Evolutionary conservation across 2,113 vertebrate genomes (phyloP), one percentile per base, ranked within the genome.

Genomic region (Entelurus aequoreus): DNA sequence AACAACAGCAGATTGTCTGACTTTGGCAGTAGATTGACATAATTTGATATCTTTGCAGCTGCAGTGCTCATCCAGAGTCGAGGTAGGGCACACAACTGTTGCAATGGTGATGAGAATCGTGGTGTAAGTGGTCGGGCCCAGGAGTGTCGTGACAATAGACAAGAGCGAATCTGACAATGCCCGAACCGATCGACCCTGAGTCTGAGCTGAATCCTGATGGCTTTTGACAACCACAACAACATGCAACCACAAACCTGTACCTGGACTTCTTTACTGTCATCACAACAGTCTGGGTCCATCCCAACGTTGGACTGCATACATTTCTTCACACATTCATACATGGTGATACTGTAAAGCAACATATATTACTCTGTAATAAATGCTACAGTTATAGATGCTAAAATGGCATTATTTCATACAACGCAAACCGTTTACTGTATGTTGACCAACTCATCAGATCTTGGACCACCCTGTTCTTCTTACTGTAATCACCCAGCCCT

Each of bases 21-120:
- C 50, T 68, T 16, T 53, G 51, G 53, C 53, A 48, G 70, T 72
- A 56, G 60, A 69, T 65, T 60, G 15, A 51, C 69, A 50, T 69
- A 64, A 72, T 72, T 79, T 70, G 59, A 54, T 68, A 56, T 76
- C 75, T 58, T 55, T 60, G 70, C 49, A 68, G 76, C 68, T 60
- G 48, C 12, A 66, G 59, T 63, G 61, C 42, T 64, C 51, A 13
- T 60, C 28, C 57, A 65, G 64, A 75, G 62, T 75, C 4, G 40
- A 82, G 66, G 74, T 63, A 65, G 69, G 51, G 62, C 78, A 81
- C 78, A 75, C 52, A 60, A 68, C 76, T 65, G 87, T 89, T 87
- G 77, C 88, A 69, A 88, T 89, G 85, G 79, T 50, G 47, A 90
- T 66, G 67, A 54, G 76, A 62, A 65, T 59, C 13, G 47, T 60